Evolutionary conservation across 1,140 invertebrate species (phyloP), one percentile per base, ranked within the genome.

Genomic region (Nilaparvata lugens): DNA sequence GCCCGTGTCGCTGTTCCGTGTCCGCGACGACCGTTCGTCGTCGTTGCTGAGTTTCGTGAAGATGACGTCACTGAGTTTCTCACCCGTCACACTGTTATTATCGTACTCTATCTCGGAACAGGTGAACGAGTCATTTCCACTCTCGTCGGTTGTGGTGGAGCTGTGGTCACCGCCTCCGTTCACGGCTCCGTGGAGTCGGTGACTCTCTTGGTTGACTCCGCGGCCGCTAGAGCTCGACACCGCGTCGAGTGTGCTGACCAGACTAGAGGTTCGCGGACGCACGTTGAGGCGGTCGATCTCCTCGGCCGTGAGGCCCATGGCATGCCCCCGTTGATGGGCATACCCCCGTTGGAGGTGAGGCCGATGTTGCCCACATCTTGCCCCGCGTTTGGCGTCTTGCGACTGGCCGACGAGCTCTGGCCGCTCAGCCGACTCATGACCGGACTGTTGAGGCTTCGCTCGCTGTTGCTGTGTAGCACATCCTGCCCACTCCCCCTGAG

Each of bases 101-200:
- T 97, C 94, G 72, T 95, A 96, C 73, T 98, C 95, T 70, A 97
- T 97, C 77, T 98, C 94, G 0, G 94, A 97, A 74, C 94, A 97
- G 0, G 94, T 97, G 76, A 97, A 98, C 62, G 93, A 96, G 70
- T 98, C 95, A 75, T 97, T 95, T 3, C 91, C 92, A 71, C 91
- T 94, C 72, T 96, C 93, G 69, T 96, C 93, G 5, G 93, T 93
- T 1, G 91, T 93, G 3, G 91, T 93, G 0, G 88, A 89, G 69
- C 85, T 87, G 43, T 79, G 70, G 64, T 86, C 81, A 52, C 87
- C 86, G 7, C 74, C 64, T 13, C 62, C 64, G 6, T 69, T 62
- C 5, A 64, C 54, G 6, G 64, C 58, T 1, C 59, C 45, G 48
- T 68, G 68, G 14, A 71, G 65, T n/a, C 70, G 75, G 18, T 73